Conservation (phyloP, 2,888 invertebrate genomes). For the Leptopilina myrica region DNA sequence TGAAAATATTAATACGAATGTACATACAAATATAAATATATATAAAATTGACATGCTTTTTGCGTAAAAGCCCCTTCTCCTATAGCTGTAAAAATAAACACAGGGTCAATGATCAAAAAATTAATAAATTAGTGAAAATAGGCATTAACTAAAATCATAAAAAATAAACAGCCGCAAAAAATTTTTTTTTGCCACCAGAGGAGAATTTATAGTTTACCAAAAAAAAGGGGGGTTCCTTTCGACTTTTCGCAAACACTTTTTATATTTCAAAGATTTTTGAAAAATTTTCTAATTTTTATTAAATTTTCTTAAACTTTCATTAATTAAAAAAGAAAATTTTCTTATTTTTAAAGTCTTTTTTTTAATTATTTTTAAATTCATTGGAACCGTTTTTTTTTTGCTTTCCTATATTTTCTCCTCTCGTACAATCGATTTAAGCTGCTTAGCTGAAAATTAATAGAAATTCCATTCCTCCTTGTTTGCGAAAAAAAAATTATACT, state of each 20-base stretch:
- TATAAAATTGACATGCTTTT: slow-evolving; percentile 66
- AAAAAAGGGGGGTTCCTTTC: neutral
- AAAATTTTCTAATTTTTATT: too few species aligned
- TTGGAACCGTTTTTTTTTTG: neutral
- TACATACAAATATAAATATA: slow-evolving; percentile 64
- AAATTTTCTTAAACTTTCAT: too few species aligned
- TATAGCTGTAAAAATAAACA: slow-evolving; percentile 73
- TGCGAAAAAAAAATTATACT: slow-evolving; percentile 43
- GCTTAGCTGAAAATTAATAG: slow-evolving; percentile 62
- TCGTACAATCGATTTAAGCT: slow-evolving; percentile 56
- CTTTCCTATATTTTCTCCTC: slow-evolving; percentile 34
- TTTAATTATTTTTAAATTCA: too few species aligned
- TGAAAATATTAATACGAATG: slow-evolving; percentile 52
- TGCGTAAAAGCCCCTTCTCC: slow-evolving; percentile 75
- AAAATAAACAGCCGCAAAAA: slow-evolving; percentile 55
- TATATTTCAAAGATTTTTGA: too few species aligned
- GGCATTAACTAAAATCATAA: slow-evolving; percentile 64
- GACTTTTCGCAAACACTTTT: too few species aligned
- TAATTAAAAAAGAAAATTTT: too few species aligned
- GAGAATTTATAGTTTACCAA: slow-evolving; percentile 46
- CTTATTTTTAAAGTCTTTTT: too few species aligned
- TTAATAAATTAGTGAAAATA: slow-evolving; percentile 71
- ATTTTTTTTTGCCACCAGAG: slow-evolving; percentile 44
- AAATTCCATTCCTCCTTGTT: slow-evolving; percentile 57
- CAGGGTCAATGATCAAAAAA: slow-evolving; percentile 68